A percentile compares a stretch with the other conserved stretches of the same genome.
Evolutionary conservation across 2,113 vertebrate genomes (phyloP).

Genomic region (Rhagologus leucostigma): DNA sequence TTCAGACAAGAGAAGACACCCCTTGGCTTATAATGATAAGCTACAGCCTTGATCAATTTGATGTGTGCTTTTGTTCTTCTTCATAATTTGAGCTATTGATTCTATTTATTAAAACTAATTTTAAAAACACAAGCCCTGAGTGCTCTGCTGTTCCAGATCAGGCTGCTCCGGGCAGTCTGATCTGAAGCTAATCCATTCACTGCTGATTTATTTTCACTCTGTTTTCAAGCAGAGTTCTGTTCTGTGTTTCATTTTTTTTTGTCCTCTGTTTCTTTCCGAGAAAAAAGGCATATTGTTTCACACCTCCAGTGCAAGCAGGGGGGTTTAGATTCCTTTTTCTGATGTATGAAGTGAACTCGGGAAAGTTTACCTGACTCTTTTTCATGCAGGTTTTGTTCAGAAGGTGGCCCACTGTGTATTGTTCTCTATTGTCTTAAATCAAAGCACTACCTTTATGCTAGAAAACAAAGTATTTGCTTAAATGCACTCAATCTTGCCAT

Average conservation of each 20-base stretch:
- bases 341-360: background rate
- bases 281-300: constrained; percentile 5
- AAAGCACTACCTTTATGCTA: background rate
- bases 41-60: constrained; percentile 26
- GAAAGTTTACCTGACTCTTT: background rate
- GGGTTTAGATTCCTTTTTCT: background rate
- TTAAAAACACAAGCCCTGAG: constrained; percentile 14
- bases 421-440: background rate
- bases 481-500: background rate
- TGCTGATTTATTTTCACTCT: constrained; percentile 44
- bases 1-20: constrained; percentile 22
- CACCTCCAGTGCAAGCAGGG: background rate
- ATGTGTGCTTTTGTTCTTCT: constrained; percentile 50
- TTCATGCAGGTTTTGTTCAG: background rate
- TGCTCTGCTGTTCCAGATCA: constrained; percentile 26
- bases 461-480: background rate
- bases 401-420: background rate
- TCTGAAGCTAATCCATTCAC: constrained; percentile 53
- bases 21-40: constrained; percentile 21
- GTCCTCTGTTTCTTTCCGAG: background rate
- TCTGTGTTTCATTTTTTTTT: background rate
- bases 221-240: constrained; percentile 38
- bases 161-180: constrained; percentile 1
- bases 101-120: constrained; percentile 56
- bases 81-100: constrained; percentile 54